These are phyloP conservation scores for Poicephalus gulielmi DNA, from an alignment of 2,113 vertebrate species.

Conservation along the genomic window DNA sequence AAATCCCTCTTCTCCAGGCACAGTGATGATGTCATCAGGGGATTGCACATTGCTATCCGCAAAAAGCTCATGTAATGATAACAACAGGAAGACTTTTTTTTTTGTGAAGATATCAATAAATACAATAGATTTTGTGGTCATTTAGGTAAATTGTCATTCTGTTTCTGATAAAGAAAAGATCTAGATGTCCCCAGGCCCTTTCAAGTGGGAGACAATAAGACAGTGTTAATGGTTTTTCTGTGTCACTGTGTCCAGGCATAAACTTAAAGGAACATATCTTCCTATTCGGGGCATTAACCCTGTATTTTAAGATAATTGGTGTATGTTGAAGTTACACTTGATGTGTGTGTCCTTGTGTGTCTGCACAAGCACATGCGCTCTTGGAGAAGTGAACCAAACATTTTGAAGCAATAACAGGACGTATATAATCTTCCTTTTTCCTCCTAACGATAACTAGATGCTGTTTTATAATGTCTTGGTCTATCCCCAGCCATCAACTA, in stretches of 20 bases:
- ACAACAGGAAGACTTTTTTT: not conserved
- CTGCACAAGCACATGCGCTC: fast-evolving
- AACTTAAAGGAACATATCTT: not conserved
- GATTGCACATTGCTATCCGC: not conserved
- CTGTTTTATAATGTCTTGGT: not conserved
- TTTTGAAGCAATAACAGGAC: not conserved
- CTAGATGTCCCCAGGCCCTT: not conserved
- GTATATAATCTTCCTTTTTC: fast-evolving
- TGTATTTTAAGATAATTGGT: not conserved
- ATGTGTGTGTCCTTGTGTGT: too few relatives aligned
- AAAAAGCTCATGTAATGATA: not conserved
- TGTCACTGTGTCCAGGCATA: not conserved
- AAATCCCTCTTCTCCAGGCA: not conserved
- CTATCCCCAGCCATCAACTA: not conserved
- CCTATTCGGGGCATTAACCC: fast-evolving
- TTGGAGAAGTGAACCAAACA: not conserved
- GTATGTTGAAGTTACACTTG: not conserved
- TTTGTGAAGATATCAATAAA: not conserved
- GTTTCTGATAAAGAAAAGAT: not conserved
- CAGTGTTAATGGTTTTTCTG: not conserved
- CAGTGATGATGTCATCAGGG: not conserved
- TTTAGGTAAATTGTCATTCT: not conserved
- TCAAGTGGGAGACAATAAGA: not conserved
- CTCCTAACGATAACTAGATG: not conserved
- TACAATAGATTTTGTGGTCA: not conserved